Conservation (phyloP, 2,113 vertebrate species). For the Ctenodactylus gundi region DNA sequence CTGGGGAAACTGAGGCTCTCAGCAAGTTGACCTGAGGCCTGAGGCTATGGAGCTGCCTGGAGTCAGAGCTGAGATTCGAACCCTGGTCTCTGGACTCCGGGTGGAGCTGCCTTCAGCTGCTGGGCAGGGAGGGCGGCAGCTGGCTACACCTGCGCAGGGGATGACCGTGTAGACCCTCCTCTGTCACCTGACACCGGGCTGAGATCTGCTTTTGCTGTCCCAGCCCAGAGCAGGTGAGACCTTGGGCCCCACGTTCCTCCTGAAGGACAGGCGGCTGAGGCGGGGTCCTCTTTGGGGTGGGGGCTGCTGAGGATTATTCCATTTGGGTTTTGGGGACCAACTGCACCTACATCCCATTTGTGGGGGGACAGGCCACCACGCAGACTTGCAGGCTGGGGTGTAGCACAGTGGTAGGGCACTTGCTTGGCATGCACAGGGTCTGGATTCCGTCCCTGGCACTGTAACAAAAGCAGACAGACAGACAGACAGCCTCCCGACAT, state of each 20-base stretch:
- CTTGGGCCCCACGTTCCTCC: rapidly evolving
- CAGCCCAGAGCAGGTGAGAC: not conserved
- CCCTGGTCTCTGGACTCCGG: not conserved
- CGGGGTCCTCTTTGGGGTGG: not conserved
- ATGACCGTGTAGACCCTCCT: not conserved
- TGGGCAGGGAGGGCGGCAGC: rapidly evolving
- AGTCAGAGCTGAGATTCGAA: not conserved
- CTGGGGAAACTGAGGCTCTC: not conserved
- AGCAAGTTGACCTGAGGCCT: not conserved
- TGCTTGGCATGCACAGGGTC: not conserved
- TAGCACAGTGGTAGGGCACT: not conserved
- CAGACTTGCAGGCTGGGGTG: not conserved
- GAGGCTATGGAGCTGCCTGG: not conserved
- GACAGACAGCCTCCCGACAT: not conserved
- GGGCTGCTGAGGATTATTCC: no score
- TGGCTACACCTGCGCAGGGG: rapidly evolving
- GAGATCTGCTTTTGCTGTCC: not conserved
- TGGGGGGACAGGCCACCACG: no score
- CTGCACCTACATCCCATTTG: no score
- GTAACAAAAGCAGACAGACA: no score
- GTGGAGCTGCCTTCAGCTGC: not conserved
- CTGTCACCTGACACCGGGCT: not conserved
- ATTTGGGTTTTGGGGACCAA: not conserved
- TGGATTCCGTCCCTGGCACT: not conserved
- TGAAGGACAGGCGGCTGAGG: not conserved